These are phyloP conservation scores for Synergus laeviventris DNA, from an alignment of 2,888 invertebrate genomes.

Conservation along the genomic window DNA sequence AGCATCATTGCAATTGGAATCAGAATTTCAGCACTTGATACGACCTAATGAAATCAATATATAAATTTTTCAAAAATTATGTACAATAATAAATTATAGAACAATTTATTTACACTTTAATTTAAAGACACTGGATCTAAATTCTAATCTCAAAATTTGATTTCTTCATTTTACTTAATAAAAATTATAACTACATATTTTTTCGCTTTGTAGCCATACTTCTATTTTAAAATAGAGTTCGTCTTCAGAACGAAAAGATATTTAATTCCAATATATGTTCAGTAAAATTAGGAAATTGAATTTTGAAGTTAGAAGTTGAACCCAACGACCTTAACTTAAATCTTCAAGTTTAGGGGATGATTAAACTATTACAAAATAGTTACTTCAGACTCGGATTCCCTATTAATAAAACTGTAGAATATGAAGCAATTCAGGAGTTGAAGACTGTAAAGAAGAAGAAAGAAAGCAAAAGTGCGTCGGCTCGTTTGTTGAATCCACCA, in stretches of 20 bases:
- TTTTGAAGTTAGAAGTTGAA: constrained; percentile 13
- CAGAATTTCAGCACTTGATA: constrained; percentile 83
- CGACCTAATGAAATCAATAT: constrained; percentile 74
- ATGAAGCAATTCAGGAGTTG: constrained; percentile 82
- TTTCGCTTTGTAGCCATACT: no score
- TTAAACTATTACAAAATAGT: constrained; percentile 60
- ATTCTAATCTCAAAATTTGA: no score
- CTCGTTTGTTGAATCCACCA: constrained; percentile 97
- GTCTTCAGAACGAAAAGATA: no score
- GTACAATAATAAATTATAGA: neutral
- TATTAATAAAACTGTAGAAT: constrained; percentile 75
- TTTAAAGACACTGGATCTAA: no score
- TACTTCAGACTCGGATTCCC: constrained; percentile 78
- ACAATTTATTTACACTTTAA: no score
- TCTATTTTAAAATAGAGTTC: no score
- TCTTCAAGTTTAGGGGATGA: no score
- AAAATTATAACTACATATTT: no score
- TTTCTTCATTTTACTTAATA: no score
- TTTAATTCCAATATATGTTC: no score
- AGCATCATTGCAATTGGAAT: constrained; percentile 86
- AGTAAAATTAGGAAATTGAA: neutral
- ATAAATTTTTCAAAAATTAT: neutral
- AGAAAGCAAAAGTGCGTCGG: constrained; percentile 83
- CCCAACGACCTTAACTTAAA: no score
- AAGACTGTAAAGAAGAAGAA: constrained; percentile 86